Base-by-base conservation (phyloP, 2,797 vertebrate genomes). In the Tympanoctomys barrerae region DNA sequence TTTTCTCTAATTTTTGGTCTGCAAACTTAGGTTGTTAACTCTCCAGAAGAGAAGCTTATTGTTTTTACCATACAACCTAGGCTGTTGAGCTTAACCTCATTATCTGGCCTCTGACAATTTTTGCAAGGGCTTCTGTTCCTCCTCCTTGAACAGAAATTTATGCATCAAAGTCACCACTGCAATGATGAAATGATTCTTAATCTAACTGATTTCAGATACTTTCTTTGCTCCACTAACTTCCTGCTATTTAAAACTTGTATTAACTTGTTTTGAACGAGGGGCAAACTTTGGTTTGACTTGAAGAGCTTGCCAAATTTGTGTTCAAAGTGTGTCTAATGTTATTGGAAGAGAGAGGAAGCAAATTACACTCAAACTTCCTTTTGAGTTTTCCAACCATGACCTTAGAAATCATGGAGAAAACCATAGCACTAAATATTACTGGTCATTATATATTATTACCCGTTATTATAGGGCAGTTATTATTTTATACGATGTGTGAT, bases 371-470 rank as follows among this genome's bases (percentile, higher is more conserved):
- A 89, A 84, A 75, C 66, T 96, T 97, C 92, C 96, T 97, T 97
- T 97, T 97, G 91, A 96, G 78, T 92, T 97, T 93, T 97, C 77
- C 22, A 94, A 77, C 71, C 82, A 75, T 95, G 94, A 92, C 88
- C 94, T 97, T 97, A 94, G 93, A 96, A 93, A 96, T 96, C 73
- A 71, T 78, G 26, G 90, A 93, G 93, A 97, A 96, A 95, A 96
- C 66, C 88, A 33, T 97, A 96, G 96, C 82, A 87, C 89, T 66
- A 88, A 97, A 96, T 97, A 92, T 89, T 96, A 97, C 78, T 98
- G 95, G 87, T 97, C 96, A 97, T 97, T 97, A 97, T 95, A 89
- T 91, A 90, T 94, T 94, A 98, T 97, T 97, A 97, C 93, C 92
- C 94, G 77, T 89, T 91, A 97, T 97, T 97, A 97, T 36, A 75